Conservation (phyloP, 1,140 invertebrate genomes). For the Epicauta chinensis region DNA sequence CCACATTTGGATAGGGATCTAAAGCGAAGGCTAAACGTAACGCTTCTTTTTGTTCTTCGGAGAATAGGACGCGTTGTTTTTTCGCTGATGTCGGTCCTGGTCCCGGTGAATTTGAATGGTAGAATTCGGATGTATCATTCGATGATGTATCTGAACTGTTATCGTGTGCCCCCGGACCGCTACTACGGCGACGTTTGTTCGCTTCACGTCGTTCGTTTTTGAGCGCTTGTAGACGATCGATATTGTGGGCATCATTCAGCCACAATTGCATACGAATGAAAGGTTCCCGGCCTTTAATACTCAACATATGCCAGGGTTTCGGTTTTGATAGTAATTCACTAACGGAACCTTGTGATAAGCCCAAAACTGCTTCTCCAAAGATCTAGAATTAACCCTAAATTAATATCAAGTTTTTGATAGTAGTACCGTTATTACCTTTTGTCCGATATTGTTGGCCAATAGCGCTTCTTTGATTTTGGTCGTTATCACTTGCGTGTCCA, state of each 20-base stretch:
- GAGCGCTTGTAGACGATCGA: conserved; percentile 77
- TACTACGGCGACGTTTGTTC: conserved; percentile 76
- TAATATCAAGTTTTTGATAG: neutral
- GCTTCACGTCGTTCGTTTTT: conserved; percentile 88
- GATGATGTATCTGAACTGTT: conserved; percentile 81
- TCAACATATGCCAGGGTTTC: conserved; percentile 98
- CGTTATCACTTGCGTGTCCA: conserved; percentile 94
- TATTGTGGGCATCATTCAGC: conserved; percentile 90
- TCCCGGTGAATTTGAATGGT: conserved; percentile 75
- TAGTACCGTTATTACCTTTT: conserved; percentile 62
- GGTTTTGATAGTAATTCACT: conserved; percentile 96
- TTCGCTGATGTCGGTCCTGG: conserved; percentile 74
- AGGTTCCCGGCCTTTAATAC: conserved; percentile 95
- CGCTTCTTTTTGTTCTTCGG: conserved; percentile 97
- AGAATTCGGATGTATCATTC: conserved; percentile 83
- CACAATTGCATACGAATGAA: conserved; percentile 98
- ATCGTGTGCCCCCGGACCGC: conserved; percentile 68
- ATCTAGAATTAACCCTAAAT: conserved; percentile 50
- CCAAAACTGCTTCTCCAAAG: conserved; percentile 94
- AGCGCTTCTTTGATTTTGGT: conserved; percentile 96
- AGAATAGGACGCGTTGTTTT: conserved; percentile 91
- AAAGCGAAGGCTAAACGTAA: conserved; percentile 86
- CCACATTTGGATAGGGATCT: conserved; percentile 93
- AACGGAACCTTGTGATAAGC: conserved; percentile 93
- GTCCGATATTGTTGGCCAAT: conserved; percentile 94